Evolutionary conservation across 2,888 invertebrate species (phyloP), one percentile per base, ranked within the genome.

Genomic region (Strigamia crassipes): DNA sequence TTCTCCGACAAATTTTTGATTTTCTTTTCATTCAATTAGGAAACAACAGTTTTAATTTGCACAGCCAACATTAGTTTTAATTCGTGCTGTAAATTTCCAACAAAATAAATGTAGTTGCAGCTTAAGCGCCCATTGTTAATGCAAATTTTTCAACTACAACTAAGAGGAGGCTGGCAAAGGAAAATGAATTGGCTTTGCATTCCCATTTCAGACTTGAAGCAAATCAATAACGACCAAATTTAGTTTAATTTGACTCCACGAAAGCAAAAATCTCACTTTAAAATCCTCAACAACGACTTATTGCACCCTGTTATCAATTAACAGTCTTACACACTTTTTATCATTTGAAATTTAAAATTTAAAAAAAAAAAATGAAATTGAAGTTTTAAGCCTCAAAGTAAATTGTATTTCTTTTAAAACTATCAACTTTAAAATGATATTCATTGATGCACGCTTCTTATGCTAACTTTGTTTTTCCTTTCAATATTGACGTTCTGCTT

Each of bases 391-490:
- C 23, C 18, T 66, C 61, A n/a, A 66, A 66, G 8, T 66, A 66
- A 66, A 21, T 15, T 66, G 21, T 12, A 66, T 23, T 12, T 23
- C 21, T 66, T 66, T 66, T 66, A n/a, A 51, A 23, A 66, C 21
- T 66, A 18, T 66, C 61, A 23, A 66, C 61, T 66, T 66, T 66
- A 66, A 66, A 66, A 66, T 66, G 61, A 66, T 66, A 66, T 66
- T 66, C 61, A 66, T 66, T 66, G 61, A 66, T 66, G 61, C 61
- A 66, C 61, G 61, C 61, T 66, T 66, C 61, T 66, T 66, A 66
- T 66, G 61, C 23, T 66, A 66, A 66, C 61, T 66, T 66, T 66
- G 61, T 66, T 66, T 66, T 66, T 66, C 61, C 61, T 23, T 66
- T 66, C 61, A 66, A 66, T 66, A 66, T 66, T 66, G 61, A 66